phyloP scores from a whole-genome alignment of 2,888 invertebrate species.

The Nebria salina region DNA sequence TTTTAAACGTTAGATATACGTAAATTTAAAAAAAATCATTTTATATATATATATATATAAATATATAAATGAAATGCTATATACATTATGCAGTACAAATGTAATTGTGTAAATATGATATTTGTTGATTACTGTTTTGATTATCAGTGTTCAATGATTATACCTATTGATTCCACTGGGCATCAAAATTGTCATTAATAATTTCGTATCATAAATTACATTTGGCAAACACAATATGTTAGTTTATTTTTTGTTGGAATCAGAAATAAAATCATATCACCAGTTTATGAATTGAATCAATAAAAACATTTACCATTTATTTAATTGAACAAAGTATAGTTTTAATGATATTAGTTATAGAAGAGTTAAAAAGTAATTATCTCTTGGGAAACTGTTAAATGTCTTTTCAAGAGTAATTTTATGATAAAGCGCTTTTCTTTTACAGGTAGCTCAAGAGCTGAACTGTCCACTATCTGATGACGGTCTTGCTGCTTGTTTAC shows the following conservation, averaged over 20 bases:
- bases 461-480: constrained; percentile 73
- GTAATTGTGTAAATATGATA: neutral
- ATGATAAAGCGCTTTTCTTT: constrained; percentile 4
- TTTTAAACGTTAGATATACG: no score
- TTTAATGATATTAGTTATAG: no score
- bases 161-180: neutral
- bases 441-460: constrained; percentile 72
- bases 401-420: neutral
- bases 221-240: neutral
- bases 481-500: constrained; percentile 59
- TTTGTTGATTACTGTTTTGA: neutral
- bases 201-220: neutral
- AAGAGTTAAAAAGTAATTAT: neutral
- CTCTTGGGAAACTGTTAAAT: neutral
- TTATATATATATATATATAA: no score
- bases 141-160: neutral
- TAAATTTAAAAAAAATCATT: no score
- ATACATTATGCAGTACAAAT: neutral
- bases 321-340: no score
- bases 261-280: no score
- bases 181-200: neutral
- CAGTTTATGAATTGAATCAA: no score
- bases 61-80: neutral
- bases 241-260: neutral
- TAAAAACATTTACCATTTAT: no score